Evolutionary conservation across 2,888 invertebrate genomes (phyloP).

Genomic region (Dicyrtomina minuta): DNA sequence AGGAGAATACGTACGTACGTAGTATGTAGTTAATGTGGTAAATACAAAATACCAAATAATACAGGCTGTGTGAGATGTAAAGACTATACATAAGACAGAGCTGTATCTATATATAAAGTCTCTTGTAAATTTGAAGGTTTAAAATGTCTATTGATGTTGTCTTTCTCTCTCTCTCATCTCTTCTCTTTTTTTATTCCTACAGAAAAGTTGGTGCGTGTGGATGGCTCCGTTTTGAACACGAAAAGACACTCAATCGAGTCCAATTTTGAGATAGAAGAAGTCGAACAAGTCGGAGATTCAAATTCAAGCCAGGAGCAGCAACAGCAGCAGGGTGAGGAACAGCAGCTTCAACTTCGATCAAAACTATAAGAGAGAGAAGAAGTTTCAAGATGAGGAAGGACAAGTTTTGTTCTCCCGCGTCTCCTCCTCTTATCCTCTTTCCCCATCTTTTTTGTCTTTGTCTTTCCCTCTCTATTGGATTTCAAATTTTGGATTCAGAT

Average conservation of each 20-base stretch:
- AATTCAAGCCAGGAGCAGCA: constrained; percentile 7
- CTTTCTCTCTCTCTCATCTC: too few species aligned
- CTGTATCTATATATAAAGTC: constrained; percentile 10
- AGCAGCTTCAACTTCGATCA: constrained; percentile 33
- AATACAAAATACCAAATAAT: not conserved
- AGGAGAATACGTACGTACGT: too few species aligned
- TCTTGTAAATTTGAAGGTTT: constrained; percentile 23
- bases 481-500: too few species aligned
- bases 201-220: constrained; percentile 36
- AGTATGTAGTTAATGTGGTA: too few species aligned
- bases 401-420: not conserved
- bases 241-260: constrained; percentile 38
- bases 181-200: constrained; percentile 22
- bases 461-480: too few species aligned
- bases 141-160: constrained; percentile 24
- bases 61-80: not conserved
- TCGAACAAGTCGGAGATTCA: constrained; percentile 7
- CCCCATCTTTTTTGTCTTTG: too few species aligned
- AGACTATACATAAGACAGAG: too few species aligned
- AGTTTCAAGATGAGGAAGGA: not conserved
- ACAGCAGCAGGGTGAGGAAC: constrained; percentile 12
- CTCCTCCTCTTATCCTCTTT: not conserved
- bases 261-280: constrained; percentile 33
- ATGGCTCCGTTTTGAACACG: constrained; percentile 35
- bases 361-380: constrained; percentile 32